phyloP scores from a whole-genome alignment of 2,888 invertebrate genomes.

The Tipula lateralis region DNA sequence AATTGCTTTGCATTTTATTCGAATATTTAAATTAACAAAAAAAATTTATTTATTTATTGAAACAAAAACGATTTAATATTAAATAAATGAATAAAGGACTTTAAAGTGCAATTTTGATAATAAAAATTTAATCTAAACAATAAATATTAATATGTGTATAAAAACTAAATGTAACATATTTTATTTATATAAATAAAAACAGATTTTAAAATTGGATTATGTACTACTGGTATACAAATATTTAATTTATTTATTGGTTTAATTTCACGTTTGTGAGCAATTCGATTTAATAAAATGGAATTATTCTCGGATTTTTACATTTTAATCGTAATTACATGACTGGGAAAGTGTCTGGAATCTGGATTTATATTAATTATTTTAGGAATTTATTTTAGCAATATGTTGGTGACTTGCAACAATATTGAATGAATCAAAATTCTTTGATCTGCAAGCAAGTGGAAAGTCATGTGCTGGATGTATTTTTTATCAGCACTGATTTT shows the following conservation, averaged over 20 bases:
- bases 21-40: background rate
- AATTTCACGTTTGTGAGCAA: background rate
- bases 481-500: background rate
- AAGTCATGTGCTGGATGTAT: too few species aligned
- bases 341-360: too few species aligned
- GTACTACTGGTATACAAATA: background rate
- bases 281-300: constrained; percentile 1
- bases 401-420: too few species aligned
- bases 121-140: constrained; percentile 11
- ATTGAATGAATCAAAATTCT: too few species aligned
- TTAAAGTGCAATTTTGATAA: background rate
- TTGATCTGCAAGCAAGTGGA: too few species aligned
- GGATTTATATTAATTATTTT: too few species aligned
- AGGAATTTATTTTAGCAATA: too few species aligned
- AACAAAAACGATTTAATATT: background rate
- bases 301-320: background rate
- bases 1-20: background rate
- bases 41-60: background rate
- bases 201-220: background rate
- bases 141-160: background rate
- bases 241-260: background rate
- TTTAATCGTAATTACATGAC: too few species aligned
- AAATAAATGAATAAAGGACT: background rate
- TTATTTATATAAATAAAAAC: background rate
- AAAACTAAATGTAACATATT: background rate